A percentile compares a stretch with the other conserved stretches of the same genome.
These are phyloP conservation scores for Danaus plexippus DNA, from an alignment of 1,140 invertebrate species.

Conservation along the genomic window DNA sequence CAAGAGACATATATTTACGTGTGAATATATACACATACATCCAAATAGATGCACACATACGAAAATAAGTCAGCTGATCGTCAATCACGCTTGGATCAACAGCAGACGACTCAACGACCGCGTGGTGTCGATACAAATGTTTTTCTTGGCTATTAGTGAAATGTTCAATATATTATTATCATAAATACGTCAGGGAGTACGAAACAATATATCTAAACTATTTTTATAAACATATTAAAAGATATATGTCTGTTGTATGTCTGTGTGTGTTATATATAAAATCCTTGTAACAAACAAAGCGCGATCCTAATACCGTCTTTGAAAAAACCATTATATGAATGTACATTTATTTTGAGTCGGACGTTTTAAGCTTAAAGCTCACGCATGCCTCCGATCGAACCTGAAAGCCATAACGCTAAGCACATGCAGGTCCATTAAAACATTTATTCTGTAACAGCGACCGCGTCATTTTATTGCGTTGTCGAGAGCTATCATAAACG, in stretches of 20 bases:
- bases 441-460: constrained; percentile 5
- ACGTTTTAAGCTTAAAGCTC: neutral
- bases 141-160: constrained; percentile 10
- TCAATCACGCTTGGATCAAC: constrained; percentile 19
- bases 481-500: constrained; percentile 54
- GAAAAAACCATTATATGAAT: no score
- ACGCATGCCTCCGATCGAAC: neutral
- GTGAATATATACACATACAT: no score
- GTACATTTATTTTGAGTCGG: no score
- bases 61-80: constrained; percentile 17
- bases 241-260: no score
- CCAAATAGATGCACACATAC: neutral
- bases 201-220: neutral
- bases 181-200: neutral
- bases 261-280: no score
- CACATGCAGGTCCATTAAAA: constrained; percentile 2
- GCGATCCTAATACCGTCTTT: no score
- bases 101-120: constrained; percentile 10
- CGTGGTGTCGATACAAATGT: constrained; percentile 16
- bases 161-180: neutral
- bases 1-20: no score
- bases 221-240: no score
- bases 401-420: neutral
- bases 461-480: constrained; percentile 30
- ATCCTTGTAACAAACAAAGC: no score